Base-by-base conservation (phyloP, 2,797 vertebrate species). In the Sparidentex hasta region DNA sequence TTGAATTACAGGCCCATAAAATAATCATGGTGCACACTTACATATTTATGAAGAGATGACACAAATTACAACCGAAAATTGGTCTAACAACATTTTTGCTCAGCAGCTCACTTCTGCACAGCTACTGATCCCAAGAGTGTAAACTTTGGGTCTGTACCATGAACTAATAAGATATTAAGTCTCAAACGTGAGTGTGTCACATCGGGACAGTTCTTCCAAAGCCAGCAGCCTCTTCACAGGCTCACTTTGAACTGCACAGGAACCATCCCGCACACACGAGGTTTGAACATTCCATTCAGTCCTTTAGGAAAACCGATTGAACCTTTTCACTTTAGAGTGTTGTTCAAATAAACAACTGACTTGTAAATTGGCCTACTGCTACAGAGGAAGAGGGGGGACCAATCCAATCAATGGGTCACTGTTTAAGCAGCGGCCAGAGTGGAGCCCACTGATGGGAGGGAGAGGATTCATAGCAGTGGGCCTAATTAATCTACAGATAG, bases 401-500 rank as follows among this genome's bases (percentile, higher is more conserved):
- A 74, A 82, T 90, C 81, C 89, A 94, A 91, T 93, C 83, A 85
- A 86, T 93, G 93, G 63, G 56, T 71, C 57, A 61, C 93, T 90
- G 94, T 93, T 95, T 91, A 86, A 88, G 70, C 23, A 93, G 75
- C 83, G 58, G 72, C 65, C 62, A 92, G 92, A 93, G 92, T 92
- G 82, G 87, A 90, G 91, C 85, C 91, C 90, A 94, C 92, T 92
- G 91, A 87, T 86, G 85, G 91, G 90, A 92, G 67, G 12, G 17
- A 83, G 86, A 83, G 87, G 88, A 92, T 88, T 86, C 82, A 94
- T 90, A 93, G 89, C 94, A 95, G 92, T 90, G 87, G 85, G 88
- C 88, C 92, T 95, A 95, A 96, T 96, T 96, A 96, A 96, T 95
- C 94, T 91, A 88, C 88, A 91, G 86, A 94, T 80, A 83, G 68